These are phyloP conservation scores for Pogonognathellus flavescens DNA, from an alignment of 1,140 invertebrate species.

Conservation along the genomic window DNA sequence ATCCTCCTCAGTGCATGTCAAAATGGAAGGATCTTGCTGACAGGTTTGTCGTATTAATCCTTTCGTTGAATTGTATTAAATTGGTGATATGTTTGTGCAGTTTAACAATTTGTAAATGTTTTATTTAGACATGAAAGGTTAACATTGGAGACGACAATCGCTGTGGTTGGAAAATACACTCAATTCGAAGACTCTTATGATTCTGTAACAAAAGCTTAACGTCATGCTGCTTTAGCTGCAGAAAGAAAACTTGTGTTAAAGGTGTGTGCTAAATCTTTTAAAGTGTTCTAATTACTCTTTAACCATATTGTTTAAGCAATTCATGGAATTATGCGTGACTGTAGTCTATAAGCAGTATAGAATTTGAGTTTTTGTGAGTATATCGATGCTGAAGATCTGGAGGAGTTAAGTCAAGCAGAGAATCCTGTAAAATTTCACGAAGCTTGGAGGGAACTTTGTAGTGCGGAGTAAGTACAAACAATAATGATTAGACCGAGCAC, in stretches of 20 bases:
- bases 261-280: conserved; percentile 69
- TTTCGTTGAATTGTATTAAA: neutral
- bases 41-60: conserved; percentile 69
- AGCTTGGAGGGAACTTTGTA: conserved; percentile 92
- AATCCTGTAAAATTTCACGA: conserved; percentile 90
- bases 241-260: conserved; percentile 87
- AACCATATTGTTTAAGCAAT: neutral
- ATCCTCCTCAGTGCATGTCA: conserved; percentile 82
- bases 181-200: conserved; percentile 96
- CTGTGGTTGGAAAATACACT: conserved; percentile 99
- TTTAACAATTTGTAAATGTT: no score
- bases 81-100: neutral
- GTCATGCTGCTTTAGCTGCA: conserved; percentile 89
- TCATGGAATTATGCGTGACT: neutral
- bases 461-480: conserved; percentile 80
- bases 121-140: conserved; percentile 79
- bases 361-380: conserved; percentile 74
- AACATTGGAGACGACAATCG: conserved; percentile 87
- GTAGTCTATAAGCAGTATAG: no score
- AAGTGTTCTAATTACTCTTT: neutral
- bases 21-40: conserved; percentile 93
- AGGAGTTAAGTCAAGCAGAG: conserved; percentile 78
- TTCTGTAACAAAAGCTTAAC: conserved; percentile 94
- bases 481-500: no score
- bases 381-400: conserved; percentile 78